Base-by-base conservation (phyloP, 2,888 invertebrate genomes). In the Trilocha varians region DNA sequence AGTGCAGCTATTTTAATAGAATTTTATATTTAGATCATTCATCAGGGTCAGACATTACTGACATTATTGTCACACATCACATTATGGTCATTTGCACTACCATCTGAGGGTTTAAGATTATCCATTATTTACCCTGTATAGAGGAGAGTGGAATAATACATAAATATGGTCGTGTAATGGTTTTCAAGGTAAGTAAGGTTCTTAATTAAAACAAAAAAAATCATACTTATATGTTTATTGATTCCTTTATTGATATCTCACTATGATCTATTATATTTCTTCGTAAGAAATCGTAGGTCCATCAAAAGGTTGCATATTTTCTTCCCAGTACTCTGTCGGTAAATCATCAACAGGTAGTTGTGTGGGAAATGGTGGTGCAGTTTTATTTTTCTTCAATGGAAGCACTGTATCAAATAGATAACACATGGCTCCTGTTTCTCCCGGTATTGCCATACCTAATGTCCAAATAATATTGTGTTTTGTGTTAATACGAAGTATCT, bases 381-480 rank as follows among this genome's bases (percentile, higher is more conserved):
- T 78, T 52, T 73, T 77, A 17, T 87, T 78, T 68, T 87, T 89
- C 62, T 88, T 89, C 18, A 87, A 59, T 1, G 90, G 91, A 38
- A 96, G 74, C 11, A 91, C 58, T 3, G 95, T 93, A 68, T 99
- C 98, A 62, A 91, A 94, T 46, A 98, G 87, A 55, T 93, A 91
- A 41, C 93, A 91, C 59, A 93, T 87, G 1, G 89, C 89, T 62
- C 95, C 95, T 1, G 90, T 92, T 62, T 91, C 91, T 2, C 99
- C 98, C 3, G 98, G 93, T 47, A 96, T 88, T 15, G 88, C 90
- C 13, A 89, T 89, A 9, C 97, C 97, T 53, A 90, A 86, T 8
- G 97, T 92, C 90, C 94, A 99, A 46, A 99, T 84, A 0, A 98
- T 92, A 78, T 98, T 98, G 69, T 95, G 91, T 68, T 96, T 94